Evolutionary conservation across 1,140 invertebrate genomes (phyloP).

Genomic region (Aphaenogaster rudis): DNA sequence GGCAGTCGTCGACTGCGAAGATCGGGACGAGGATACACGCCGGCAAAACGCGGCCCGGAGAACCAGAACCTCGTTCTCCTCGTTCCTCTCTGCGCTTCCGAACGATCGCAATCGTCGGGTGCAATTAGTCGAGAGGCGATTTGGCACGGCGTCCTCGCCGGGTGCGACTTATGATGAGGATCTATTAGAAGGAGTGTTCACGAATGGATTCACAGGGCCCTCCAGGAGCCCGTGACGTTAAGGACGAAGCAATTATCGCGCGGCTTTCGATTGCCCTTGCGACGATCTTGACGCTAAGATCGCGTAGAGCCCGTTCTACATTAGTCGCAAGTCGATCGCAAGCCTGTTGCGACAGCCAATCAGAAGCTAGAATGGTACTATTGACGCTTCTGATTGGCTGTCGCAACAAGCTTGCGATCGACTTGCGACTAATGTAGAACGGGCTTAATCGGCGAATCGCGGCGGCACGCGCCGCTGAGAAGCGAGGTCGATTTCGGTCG

Average conservation of each 20-base stretch:
- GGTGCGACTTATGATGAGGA: constrained; percentile 17
- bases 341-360: too few species aligned
- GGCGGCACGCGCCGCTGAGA: background rate
- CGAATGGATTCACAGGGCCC: background rate
- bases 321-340: too few species aligned
- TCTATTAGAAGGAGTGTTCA: constrained; percentile 1
- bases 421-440: too few species aligned
- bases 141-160: constrained; percentile 42
- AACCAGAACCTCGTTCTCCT: background rate
- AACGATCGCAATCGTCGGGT: constrained; percentile 27
- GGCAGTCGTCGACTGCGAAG: constrained; percentile 42
- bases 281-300: background rate
- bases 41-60: constrained; percentile 13
- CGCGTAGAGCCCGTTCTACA: background rate
- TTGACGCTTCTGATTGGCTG: too few species aligned
- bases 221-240: background rate
- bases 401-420: too few species aligned
- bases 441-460: background rate
- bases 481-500: constrained; percentile 7
- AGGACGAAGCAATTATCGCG: constrained; percentile 9
- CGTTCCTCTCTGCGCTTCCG: background rate
- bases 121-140: constrained; percentile 55
- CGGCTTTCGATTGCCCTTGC: background rate
- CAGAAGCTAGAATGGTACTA: too few species aligned
- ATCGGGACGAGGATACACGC: constrained; percentile 28